phyloP scores from a whole-genome alignment of 2,113 vertebrate species.

The Xiphophorus maculatus region DNA sequence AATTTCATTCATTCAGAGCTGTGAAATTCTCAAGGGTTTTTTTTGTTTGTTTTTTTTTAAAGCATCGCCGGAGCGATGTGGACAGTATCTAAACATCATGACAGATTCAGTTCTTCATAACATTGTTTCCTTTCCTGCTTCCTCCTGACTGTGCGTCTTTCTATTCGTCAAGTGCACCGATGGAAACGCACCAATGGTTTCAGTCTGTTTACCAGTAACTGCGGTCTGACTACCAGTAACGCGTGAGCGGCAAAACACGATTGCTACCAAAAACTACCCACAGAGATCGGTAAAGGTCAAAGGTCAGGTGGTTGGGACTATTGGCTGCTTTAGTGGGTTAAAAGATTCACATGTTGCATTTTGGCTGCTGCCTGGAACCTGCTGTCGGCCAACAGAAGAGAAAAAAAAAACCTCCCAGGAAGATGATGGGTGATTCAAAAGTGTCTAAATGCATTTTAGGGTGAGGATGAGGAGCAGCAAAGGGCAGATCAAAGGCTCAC shows the following conservation, averaged over 20 bases:
- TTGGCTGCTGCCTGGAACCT: background rate
- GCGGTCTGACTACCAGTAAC: background rate
- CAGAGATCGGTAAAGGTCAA: too few relatives aligned
- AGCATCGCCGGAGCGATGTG: too few relatives aligned
- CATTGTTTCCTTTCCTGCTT: background rate
- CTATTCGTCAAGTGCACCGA: too few relatives aligned
- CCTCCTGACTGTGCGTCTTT: background rate
- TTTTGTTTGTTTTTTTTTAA: too few relatives aligned
- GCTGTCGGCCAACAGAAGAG: background rate
- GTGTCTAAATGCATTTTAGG: constrained; percentile 22
- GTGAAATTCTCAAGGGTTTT: background rate
- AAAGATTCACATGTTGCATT: constrained; percentile 1
- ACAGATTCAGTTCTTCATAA: background rate
- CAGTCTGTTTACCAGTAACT: background rate
- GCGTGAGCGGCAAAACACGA: background rate
- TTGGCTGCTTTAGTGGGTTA: too few relatives aligned
- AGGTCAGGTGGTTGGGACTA: too few relatives aligned
- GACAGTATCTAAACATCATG: too few relatives aligned
- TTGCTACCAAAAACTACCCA: too few relatives aligned
- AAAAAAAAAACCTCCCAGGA: background rate
- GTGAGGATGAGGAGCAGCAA: constrained; percentile 41
- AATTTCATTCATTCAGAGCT: too few relatives aligned
- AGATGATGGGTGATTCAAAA: constrained; percentile 26
- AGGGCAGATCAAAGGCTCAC: constrained; percentile 37
- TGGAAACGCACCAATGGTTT: background rate